Evolutionary conservation across 2,797 vertebrate genomes (phyloP).

Genomic region (Dromococcyx pavoninus): DNA sequence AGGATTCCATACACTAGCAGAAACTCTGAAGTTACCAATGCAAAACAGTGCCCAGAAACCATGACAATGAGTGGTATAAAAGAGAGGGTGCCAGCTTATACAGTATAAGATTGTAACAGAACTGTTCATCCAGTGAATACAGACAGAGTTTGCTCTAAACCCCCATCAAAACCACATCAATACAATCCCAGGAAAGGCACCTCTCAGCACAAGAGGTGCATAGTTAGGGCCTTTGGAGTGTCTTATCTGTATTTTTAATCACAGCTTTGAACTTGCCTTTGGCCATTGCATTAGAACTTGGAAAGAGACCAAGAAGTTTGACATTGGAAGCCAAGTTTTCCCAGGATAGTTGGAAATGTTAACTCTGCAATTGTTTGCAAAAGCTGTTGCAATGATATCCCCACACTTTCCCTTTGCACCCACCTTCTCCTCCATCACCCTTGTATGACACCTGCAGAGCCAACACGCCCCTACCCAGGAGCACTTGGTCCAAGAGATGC

Average conservation of each 20-base stretch:
- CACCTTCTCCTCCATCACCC: neutral
- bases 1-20: neutral
- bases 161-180: neutral
- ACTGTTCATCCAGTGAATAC: neutral
- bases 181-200: neutral
- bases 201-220: neutral
- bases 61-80: neutral
- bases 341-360: neutral
- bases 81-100: neutral
- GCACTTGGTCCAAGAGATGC: neutral
- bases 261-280: neutral
- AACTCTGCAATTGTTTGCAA: neutral
- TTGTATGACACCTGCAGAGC: neutral
- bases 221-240: neutral
- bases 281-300: neutral
- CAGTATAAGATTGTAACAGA: neutral
- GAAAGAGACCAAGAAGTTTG: too few species aligned
- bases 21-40: neutral
- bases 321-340: neutral
- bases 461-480: fast-evolving
- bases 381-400: neutral
- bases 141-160: neutral
- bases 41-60: neutral
- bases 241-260: neutral
- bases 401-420: neutral